Evolutionary conservation across 2,888 invertebrate species (phyloP), one percentile per base, ranked within the genome.

Genomic region (Lasioglossum zephyrum): DNA sequence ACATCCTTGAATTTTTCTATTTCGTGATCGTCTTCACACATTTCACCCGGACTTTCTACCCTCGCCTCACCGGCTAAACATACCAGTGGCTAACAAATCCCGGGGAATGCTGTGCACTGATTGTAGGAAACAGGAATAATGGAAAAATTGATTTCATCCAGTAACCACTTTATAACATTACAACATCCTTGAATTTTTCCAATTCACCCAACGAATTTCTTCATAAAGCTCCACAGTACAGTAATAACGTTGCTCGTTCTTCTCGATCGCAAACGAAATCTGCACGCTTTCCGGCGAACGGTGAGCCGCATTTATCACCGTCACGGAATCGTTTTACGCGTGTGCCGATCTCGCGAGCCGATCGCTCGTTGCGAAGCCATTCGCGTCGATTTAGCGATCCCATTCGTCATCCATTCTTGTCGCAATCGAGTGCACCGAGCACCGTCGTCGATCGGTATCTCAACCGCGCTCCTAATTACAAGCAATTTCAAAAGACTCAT

Each of bases 281-380:
- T 18, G 57, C 49, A 60, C 47, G 80, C 47, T 75, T 86, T 79
- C 66, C 81, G 81, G 73, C n/a, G 80, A 81, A 77, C 84, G 63
- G 63, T 18, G 63, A 78, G 81, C 73, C 63, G 82, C 85, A 87
- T 86, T 81, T 82, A 82, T 89, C 84, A 78, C 76, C 70, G 81
- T 79, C 84, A 76, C 77, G 41, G 49, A 75, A 84, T 77, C 70
- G 74, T 31, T 84, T 78, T 81, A 44, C 72, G 53, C 82, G 69
- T 57, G 44, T 53, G 73, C 84, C 44, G 81, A 85, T 80, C 87
- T 81, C 76, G 69, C 70, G n/a, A 2, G 31, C 39, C 49, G 79
- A 84, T 85, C 81, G 85, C 72, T 84, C 63, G 53, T 73, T 73
- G 47, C 75, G 57, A 73, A 53, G 36, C 69, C 69, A 77, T 85